Evolutionary conservation across 2,797 vertebrate species (phyloP).

Genomic region (Astyanax mexicanus): DNA sequence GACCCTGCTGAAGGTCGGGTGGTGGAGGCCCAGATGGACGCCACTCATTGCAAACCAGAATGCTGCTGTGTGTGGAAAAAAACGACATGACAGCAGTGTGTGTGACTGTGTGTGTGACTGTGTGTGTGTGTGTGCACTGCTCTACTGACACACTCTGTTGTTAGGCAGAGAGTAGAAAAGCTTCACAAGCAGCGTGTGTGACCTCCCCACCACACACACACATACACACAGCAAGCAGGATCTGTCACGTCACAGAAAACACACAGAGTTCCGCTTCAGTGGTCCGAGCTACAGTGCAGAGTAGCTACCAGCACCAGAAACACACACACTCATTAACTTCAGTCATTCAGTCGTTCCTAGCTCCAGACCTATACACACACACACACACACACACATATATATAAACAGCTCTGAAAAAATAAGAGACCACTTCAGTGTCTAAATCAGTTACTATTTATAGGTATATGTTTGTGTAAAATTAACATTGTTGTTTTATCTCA

Average conservation of each 20-base stretch:
- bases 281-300: background rate
- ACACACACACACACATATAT: constrained; percentile 24
- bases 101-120: constrained; percentile 39
- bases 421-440: no score
- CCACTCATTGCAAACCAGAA: constrained; percentile 27
- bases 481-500: no score
- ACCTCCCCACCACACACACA: constrained; percentile 8
- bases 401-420: background rate
- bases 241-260: constrained; percentile 21
- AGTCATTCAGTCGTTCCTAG: no score
- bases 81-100: background rate
- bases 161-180: constrained; percentile 47
- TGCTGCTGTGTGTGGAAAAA: constrained; percentile 24
- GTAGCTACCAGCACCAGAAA: background rate
- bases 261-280: constrained; percentile 19
- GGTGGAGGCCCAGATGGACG: constrained; percentile 41
- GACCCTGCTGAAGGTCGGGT: constrained; percentile 36
- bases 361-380: background rate
- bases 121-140: constrained; percentile 33
- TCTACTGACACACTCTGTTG: constrained; percentile 47
- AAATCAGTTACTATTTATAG: no score
- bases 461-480: no score
- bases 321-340: background rate
- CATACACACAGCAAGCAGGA: constrained; percentile 21
- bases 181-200: constrained; percentile 46